Evolutionary conservation across 2,888 invertebrate species (phyloP), one percentile per base, ranked within the genome.

Genomic region (Tinea semifulvella): DNA sequence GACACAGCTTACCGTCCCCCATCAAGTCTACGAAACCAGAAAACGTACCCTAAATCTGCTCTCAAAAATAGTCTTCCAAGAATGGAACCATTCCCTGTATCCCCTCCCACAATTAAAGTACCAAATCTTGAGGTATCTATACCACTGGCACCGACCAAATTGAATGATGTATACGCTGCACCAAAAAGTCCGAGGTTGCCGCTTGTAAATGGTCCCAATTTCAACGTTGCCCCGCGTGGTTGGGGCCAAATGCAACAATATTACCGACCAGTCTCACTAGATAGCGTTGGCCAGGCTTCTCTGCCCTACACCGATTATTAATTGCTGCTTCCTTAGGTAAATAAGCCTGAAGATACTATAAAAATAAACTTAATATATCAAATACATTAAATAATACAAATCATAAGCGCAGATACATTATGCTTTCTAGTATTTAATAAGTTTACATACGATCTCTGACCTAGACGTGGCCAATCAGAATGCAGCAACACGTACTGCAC

Each of bases 181-280:
- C 77, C 80, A 1, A 70, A 72, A 49, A 73, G 76, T 48, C 74
- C 75, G 2, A 60, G 74, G 8, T 45, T 74, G 42, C 71, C 76
- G 1, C 54, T 80, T 25, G 73, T 76, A 44, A 68, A 61, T 51
- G 76, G 83, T 27, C 84, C 84, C 17, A 92, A 91, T 58, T 94
- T 92, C 68, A 94, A 94, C 56, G 91, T 90, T 0, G 91, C 92
- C 22, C 89, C 94, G 3, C 84, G 92, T 22, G 93, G 93, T 1
- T 94, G 94, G 92, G 86, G 87, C 10, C 85, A 88, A 53, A 83
- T 84, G 54, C 83, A 84, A 53, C 84, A 86, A 40, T 86, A 85
- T 51, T 92, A 92, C 71, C 82, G 87, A 47, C 91, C 92, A 0
- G 84, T 92, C 31, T 85, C 87, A 49, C 90, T 91, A 71, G 85